Percentiles rank a stretch among this genome's conserved stretches.
Evolutionary conservation across 2,888 invertebrate genomes (phyloP).

Genomic region (Rhyacophila evoluta): DNA sequence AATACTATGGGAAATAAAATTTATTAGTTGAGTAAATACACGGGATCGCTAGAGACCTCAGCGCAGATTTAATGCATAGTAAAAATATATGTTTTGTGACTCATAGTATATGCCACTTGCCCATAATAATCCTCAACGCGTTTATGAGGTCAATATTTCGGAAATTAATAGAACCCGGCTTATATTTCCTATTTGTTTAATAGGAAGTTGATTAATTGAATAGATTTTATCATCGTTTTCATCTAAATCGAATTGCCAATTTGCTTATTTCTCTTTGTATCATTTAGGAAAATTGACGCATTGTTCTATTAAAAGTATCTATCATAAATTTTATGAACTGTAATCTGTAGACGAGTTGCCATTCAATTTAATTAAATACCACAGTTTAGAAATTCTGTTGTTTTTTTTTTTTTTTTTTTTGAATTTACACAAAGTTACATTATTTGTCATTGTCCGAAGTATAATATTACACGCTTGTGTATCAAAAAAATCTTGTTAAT

Average conservation of each 20-base stretch:
- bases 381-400: too few species aligned
- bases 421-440: not conserved
- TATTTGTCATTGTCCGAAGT: not conserved
- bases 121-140: not conserved
- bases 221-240: too few species aligned
- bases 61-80: not conserved
- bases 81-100: not conserved
- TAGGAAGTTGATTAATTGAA: not conserved
- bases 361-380: too few species aligned
- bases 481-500: conserved; percentile 3
- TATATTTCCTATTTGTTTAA: not conserved
- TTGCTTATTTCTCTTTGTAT: too few species aligned
- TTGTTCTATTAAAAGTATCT: too few species aligned
- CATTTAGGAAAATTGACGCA: too few species aligned
- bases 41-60: not conserved
- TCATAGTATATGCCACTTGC: not conserved
- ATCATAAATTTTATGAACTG: too few species aligned
- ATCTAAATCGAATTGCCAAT: too few species aligned
- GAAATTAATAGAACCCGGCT: not conserved
- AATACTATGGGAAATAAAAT: too few species aligned
- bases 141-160: not conserved
- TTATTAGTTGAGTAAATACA: not conserved
- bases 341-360: too few species aligned
- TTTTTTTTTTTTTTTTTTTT: too few species aligned
- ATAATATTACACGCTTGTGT: not conserved